phyloP scores from a whole-genome alignment of 2,797 vertebrate species.

The Malacoraja senta region DNA sequence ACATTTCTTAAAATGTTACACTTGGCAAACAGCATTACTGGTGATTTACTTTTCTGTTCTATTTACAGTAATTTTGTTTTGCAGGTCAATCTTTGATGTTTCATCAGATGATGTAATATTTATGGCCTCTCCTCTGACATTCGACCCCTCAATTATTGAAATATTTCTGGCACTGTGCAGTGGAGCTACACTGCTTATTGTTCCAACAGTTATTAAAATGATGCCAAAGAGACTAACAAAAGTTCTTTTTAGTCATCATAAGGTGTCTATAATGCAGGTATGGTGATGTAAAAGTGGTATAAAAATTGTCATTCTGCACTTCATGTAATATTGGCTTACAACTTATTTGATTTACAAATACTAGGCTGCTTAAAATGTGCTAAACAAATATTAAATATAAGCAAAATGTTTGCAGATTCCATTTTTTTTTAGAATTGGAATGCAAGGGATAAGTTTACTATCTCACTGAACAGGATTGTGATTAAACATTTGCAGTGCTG shows the following conservation, averaged over 20 bases:
- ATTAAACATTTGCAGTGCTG: too few species aligned
- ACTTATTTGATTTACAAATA: neutral
- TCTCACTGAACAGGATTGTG: too few species aligned
- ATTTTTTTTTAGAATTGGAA: too few species aligned
- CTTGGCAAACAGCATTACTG: neutral
- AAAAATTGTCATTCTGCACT: neutral
- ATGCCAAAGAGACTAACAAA: slow-evolving; percentile 64
- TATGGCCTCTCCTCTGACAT: slow-evolving; percentile 84
- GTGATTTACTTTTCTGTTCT: neutral
- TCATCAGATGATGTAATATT: slow-evolving; percentile 74
- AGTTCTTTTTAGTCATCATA: slow-evolving; percentile 69
- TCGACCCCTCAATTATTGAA: slow-evolving; percentile 92
- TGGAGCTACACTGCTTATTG: slow-evolving; percentile 77
- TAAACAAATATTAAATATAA: too few species aligned
- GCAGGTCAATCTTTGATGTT: slow-evolving; percentile 75
- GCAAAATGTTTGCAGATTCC: too few species aligned
- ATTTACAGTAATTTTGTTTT: slow-evolving; percentile 26
- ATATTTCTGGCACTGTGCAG: slow-evolving; percentile 79
- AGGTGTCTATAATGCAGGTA: slow-evolving; percentile 81
- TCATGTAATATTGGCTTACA: neutral
- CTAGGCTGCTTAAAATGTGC: too few species aligned
- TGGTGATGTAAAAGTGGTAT: neutral
- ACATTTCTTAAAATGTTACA: slow-evolving; percentile 35
- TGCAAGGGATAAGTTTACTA: too few species aligned
- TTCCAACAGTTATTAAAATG: slow-evolving; percentile 72